A percentile compares a stretch with the other conserved stretches of the same genome.
Evolutionary conservation across 2,113 vertebrate genomes (phyloP).

Genomic region (Esox niger): DNA sequence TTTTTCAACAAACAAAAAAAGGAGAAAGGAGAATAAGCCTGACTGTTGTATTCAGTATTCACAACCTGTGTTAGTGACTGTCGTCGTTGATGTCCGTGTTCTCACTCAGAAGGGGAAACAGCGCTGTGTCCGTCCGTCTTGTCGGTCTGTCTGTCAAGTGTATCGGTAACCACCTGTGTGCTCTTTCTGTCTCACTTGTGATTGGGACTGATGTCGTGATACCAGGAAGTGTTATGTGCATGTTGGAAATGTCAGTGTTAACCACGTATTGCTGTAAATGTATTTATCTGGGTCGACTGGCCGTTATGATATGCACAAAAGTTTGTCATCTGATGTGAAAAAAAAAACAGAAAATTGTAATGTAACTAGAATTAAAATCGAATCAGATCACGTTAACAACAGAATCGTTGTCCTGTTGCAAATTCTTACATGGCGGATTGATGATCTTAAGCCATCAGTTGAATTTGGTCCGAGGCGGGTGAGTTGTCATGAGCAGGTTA

Average conservation of each 20-base stretch:
- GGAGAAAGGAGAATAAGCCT: slow-evolving; percentile 24
- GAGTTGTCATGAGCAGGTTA: slow-evolving; percentile 25
- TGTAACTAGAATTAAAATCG: slow-evolving; percentile 75
- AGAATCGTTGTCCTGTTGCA: slow-evolving; percentile 68
- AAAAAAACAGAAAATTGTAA: slow-evolving; percentile 54
- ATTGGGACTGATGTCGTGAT: slow-evolving; percentile 57
- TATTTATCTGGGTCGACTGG: slow-evolving; percentile 66
- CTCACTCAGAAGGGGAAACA: slow-evolving; percentile 36
- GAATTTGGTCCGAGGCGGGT: slow-evolving; percentile 16
- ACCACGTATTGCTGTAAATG: slow-evolving; percentile 65
- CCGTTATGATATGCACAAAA: slow-evolving; percentile 53
- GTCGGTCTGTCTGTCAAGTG: slow-evolving; percentile 61
- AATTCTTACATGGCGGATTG: slow-evolving; percentile 56
- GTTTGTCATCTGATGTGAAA: slow-evolving; percentile 61
- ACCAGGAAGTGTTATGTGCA: slow-evolving; percentile 73
- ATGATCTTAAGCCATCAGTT: slow-evolving; percentile 28
- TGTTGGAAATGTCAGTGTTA: slow-evolving; percentile 66
- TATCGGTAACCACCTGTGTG: slow-evolving; percentile 59
- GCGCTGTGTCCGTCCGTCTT: no score
- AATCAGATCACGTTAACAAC: slow-evolving; percentile 55
- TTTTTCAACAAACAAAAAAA: slow-evolving; percentile 25
- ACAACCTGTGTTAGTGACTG: slow-evolving; percentile 59
- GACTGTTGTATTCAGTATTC: slow-evolving; percentile 62
- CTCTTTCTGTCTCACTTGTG: slow-evolving; percentile 55
- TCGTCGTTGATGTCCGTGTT: slow-evolving; percentile 44